Base-by-base conservation (phyloP, 1,140 invertebrate genomes). In the Diachasma alloeum region DNA sequence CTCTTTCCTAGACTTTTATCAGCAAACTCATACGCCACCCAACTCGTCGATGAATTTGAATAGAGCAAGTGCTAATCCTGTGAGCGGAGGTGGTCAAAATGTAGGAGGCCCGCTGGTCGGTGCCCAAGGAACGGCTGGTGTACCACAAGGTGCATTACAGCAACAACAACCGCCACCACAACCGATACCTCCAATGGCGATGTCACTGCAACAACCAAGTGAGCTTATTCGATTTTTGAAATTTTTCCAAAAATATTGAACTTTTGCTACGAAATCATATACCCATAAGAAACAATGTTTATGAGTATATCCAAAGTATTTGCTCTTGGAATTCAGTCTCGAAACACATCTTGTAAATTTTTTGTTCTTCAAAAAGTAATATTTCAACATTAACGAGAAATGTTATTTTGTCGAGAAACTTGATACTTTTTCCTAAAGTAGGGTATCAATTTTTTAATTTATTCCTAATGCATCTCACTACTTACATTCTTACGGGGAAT, bases 91-190 rank as follows among this genome's bases (percentile, higher is more conserved):
- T 53, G 82, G 81, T 59, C 86, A 87, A 76, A 87, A 89, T 76
- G 83, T 88, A 37, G 77, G 82, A 46, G 84, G 83, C 36, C 83
- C 85, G 67, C 74, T 90, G 75, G 76, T 84, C 31, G 80, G 82
- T 78, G 82, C 83, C 68, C 86, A 87, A 83, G 85, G 84, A 80
- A 85, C 83, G 76, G 74, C 84, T 53, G 83, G 87, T 39, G 82
- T 87, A 75, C 84, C 84, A 5, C 87, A 88, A 76, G 83, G 84
- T 78, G 78, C 85, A 26, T 76, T 90, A 53, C 87, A 86, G 71
- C 87, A 87, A 78, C 77, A 83, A 37, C 72, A 84, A 0, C 87
- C 85, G 75, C 86, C 83, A 73, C 79, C 84, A 31, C 87, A 86
- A 48, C 70, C 84, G 0, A 79, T 89, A 74, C 85, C 83, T 63